A percentile compares a stretch with the other conserved stretches of the same genome.
These are phyloP conservation scores for Ochropleura leucogaster DNA, from an alignment of 2,888 invertebrate species.

Conservation along the genomic window DNA sequence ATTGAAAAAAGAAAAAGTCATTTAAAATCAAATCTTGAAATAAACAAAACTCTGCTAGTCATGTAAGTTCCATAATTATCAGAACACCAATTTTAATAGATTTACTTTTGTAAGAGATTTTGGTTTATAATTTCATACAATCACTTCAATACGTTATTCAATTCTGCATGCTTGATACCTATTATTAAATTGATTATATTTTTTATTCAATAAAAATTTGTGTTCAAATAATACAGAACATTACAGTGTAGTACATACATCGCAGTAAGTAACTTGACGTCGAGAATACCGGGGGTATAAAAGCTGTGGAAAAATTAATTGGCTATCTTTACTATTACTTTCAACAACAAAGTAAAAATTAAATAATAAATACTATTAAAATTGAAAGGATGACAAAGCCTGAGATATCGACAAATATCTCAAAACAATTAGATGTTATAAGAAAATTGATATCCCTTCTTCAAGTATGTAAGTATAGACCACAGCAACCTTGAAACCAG, in stretches of 20 bases:
- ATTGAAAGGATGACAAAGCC: not conserved
- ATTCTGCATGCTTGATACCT: not conserved
- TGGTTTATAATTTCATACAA: not conserved
- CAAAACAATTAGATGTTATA: slow-evolving; percentile 1
- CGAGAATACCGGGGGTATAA: slow-evolving; percentile 74
- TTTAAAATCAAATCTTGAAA: not conserved
- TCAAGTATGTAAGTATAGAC: slow-evolving; percentile 44
- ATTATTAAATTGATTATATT: no score
- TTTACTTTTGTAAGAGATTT: not conserved
- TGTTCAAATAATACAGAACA: slow-evolving; percentile 35
- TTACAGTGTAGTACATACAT: slow-evolving; percentile 70
- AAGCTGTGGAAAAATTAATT: slow-evolving; percentile 72
- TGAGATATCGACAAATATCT: not conserved
- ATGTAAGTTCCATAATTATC: slow-evolving; percentile 29
- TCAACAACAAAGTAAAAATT: not conserved
- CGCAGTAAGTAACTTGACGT: slow-evolving; percentile 71
- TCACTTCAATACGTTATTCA: not conserved
- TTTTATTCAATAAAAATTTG: slow-evolving; percentile 6
- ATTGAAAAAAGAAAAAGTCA: not conserved
- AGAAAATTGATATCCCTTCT: slow-evolving; percentile 75
- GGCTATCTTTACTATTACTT: slow-evolving; percentile 32
- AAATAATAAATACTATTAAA: not conserved
- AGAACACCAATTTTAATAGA: slow-evolving; percentile 20
- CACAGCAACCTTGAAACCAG: slow-evolving; percentile 80
- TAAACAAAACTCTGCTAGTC: slow-evolving; percentile 8